phyloP scores from a whole-genome alignment of 2,113 vertebrate species.

The Etheostoma spectabile region DNA sequence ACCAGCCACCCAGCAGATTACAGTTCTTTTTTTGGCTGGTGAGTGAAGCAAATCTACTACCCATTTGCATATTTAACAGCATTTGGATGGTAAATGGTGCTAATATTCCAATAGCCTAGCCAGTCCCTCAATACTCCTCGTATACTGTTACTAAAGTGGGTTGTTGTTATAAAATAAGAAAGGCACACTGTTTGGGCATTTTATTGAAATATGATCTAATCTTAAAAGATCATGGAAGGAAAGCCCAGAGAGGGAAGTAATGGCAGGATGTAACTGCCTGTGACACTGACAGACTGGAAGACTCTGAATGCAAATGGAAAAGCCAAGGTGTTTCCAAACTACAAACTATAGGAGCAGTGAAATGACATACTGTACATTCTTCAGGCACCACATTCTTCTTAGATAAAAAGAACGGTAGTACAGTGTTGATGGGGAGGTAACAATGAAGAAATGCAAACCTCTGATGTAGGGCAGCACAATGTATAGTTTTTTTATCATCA shows the following conservation, averaged over 20 bases:
- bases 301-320: background rate
- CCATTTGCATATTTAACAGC: too few relatives aligned
- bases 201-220: background rate
- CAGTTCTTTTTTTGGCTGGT: too few relatives aligned
- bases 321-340: background rate
- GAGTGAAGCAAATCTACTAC: too few relatives aligned
- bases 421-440: background rate
- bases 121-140: background rate
- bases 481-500: too few relatives aligned
- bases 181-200: constrained; percentile 7
- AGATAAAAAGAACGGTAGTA: background rate
- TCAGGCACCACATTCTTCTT: background rate
- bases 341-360: background rate
- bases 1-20: too few relatives aligned
- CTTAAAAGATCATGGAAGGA: constrained; percentile 9
- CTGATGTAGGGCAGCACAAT: too few relatives aligned
- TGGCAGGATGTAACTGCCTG: background rate
- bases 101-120: background rate
- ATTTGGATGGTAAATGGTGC: too few relatives aligned
- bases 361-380: background rate
- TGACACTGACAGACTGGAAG: background rate
- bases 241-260: background rate
- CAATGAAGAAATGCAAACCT: background rate
- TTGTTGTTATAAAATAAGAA: background rate
- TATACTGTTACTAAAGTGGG: background rate